Evolutionary conservation across 2,113 vertebrate genomes (phyloP), one percentile per base, ranked within the genome.

Genomic region (Osmerus eperlanus): DNA sequence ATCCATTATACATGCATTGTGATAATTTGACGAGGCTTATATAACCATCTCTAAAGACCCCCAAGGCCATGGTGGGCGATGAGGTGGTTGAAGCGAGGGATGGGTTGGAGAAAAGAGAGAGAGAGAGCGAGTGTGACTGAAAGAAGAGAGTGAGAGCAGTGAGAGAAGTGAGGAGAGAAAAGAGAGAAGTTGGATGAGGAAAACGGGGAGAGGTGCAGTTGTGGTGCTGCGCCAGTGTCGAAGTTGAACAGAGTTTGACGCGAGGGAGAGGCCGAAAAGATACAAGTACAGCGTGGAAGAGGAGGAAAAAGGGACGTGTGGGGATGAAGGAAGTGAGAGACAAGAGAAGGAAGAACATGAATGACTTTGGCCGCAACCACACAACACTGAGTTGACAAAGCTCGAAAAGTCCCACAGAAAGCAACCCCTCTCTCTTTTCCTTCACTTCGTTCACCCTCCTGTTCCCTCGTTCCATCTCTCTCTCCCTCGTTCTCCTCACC

Each of bases 11-110:
- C 64, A 65, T 56, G 54, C 73, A 66, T 79, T 79, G 78, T 83
- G 77, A 88, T 90, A 47, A 86, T 87, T 87, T 83, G 75, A 85
- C 85, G 78, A 81, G 71, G 70, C 79, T 89, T 90, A 88, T 76
- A 81, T 88, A 89, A 89, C 68, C 62, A 68, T 74, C 85, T 80
- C 77, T 80, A 36, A 72, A 82, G 83, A 81, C 81, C 86, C 72
- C n/a, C 15, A 18, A 56, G 11, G 15, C 55, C 55, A 73, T 67
- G 65, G 81, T 82, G 85, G 67, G 68, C 77, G 65, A 77, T 76
- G 82, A 61, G 12, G 14, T 65, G 82, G 76, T 83, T 79, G 81
- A 84, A 60, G 19, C 58, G 21, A 66, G 64, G 7, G 36, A 66
- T 3, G 13, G 29, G 18, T 21, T 28, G 62, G 15, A 16, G 41